Evolutionary conservation across 1,140 invertebrate genomes (phyloP).

Genomic region (Temnothorax curvispinosus): DNA sequence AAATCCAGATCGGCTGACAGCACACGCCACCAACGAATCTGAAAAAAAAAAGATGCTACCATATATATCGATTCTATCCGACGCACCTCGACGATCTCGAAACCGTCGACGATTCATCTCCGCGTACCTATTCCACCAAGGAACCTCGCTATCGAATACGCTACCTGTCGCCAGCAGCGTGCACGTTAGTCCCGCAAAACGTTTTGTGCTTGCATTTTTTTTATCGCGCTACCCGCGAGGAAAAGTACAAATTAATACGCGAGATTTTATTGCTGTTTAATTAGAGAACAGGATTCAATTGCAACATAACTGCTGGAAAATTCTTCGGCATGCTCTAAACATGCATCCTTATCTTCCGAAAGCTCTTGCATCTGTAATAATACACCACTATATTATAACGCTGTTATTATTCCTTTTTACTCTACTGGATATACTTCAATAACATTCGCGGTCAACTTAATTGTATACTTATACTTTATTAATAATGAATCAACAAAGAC

Average conservation of each 20-base stretch:
- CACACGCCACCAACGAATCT: constrained; percentile 10
- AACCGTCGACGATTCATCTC: constrained; percentile 29
- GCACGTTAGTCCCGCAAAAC: constrained; percentile 30
- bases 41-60: constrained; percentile 8
- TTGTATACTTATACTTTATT: constrained; percentile 18
- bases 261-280: background rate
- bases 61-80: constrained; percentile 39
- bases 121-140: constrained; percentile 13
- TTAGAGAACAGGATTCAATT: background rate
- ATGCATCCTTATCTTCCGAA: constrained; percentile 38
- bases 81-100: constrained; percentile 30
- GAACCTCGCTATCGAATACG: constrained; percentile 25
- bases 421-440: background rate
- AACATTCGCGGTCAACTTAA: background rate
- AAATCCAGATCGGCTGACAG: constrained; percentile 35
- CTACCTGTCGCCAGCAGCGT: constrained; percentile 29
- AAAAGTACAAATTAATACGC: background rate
- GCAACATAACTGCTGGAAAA: background rate
- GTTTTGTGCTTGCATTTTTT: constrained; percentile 18
- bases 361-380: background rate
- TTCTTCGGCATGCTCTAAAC: background rate
- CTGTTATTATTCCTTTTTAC: constrained; percentile 21
- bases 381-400: background rate
- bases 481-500: constrained; percentile 4
- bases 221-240: background rate